Evolutionary conservation across 2,888 invertebrate genomes (phyloP).

Genomic region (Thera britannica): DNA sequence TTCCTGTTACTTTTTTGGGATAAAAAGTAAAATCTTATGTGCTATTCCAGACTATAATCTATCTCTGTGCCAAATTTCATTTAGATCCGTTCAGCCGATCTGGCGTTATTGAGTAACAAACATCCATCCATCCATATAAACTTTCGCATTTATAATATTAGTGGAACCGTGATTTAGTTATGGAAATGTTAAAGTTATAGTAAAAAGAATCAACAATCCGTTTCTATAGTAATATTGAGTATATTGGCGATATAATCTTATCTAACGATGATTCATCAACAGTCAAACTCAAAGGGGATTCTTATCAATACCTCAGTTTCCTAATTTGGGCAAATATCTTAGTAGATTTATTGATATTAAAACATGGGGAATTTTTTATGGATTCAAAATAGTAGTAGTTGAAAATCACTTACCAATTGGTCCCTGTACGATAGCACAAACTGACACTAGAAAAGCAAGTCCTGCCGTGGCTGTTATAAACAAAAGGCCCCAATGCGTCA

Average conservation of each 20-base stretch:
- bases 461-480: conserved; percentile 61
- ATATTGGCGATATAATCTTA: background rate
- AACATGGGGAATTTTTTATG: too few species aligned
- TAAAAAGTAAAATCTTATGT: too few species aligned
- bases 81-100: too few species aligned
- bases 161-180: too few species aligned
- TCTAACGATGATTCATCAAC: background rate
- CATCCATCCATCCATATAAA: too few species aligned
- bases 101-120: too few species aligned
- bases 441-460: conserved; percentile 60
- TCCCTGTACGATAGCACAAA: conserved; percentile 52
- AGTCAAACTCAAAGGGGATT: background rate
- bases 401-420: conserved; percentile 61
- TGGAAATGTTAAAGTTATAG: too few species aligned
- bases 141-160: too few species aligned
- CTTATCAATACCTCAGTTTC: background rate
- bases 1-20: too few species aligned
- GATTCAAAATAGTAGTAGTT: background rate
- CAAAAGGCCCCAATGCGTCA: conserved; percentile 75
- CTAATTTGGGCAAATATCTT: background rate
- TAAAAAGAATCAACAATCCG: background rate
- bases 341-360: background rate
- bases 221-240: background rate
- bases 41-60: too few species aligned
- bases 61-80: too few species aligned